Percentiles rank a stretch among this genome's conserved stretches.
Conservation (phyloP, 92 coral and sea anemone genomes). For the Muricea muricata region DNA sequence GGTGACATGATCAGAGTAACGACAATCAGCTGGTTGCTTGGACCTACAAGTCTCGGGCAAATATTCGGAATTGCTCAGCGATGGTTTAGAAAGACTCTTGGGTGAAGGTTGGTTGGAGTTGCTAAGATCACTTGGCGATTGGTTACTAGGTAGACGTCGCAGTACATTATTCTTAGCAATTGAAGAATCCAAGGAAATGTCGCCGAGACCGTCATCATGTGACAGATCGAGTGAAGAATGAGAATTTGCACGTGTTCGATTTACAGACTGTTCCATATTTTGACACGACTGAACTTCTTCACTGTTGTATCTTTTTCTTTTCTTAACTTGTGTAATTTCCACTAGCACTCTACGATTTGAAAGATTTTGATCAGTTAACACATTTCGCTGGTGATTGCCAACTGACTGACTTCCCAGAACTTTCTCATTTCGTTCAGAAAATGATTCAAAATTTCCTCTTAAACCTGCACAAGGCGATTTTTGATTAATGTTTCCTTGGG, state of each 20-base stretch:
- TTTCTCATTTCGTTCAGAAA: too few relatives aligned
- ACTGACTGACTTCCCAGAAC: background rate
- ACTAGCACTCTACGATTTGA: slow-evolving; percentile 3
- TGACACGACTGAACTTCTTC: background rate
- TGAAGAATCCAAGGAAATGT: background rate
- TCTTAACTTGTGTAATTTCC: background rate
- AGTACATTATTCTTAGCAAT: background rate
- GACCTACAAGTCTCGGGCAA: background rate
- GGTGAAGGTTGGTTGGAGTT: background rate
- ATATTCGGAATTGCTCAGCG: background rate
- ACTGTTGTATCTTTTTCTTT: background rate
- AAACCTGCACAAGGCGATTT: background rate
- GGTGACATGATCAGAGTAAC: background rate
- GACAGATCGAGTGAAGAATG: background rate
- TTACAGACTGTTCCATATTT: background rate
- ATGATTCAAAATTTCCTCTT: background rate
- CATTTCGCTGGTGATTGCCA: background rate
- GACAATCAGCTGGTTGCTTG: background rate
- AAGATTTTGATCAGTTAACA: background rate
- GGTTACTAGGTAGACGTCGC: background rate
- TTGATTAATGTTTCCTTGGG: background rate
- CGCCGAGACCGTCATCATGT: background rate
- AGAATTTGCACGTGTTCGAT: background rate
- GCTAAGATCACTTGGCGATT: background rate
- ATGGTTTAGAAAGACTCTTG: background rate